Conservation (phyloP, 2,797 vertebrate genomes). For the Buceros bicornis region DNA sequence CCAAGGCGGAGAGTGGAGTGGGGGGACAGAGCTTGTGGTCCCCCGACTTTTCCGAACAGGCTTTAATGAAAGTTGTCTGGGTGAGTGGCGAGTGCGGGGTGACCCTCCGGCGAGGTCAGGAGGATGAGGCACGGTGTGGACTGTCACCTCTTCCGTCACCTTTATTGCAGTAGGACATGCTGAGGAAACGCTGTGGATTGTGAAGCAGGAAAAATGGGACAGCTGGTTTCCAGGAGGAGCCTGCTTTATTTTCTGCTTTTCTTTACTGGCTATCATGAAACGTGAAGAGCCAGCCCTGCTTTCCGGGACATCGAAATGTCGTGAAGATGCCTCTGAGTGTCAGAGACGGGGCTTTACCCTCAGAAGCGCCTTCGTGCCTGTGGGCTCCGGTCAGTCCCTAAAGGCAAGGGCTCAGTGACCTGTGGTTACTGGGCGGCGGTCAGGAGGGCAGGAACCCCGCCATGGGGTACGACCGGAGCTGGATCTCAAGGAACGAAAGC, state of each 20-base stretch:
- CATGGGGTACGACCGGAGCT: constrained; percentile 81
- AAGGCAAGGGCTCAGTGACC: background rate
- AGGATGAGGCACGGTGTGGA: background rate
- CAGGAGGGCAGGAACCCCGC: background rate
- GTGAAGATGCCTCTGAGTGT: background rate
- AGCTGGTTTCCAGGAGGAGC: background rate
- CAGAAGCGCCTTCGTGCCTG: background rate
- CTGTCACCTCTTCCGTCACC: fast-evolving
- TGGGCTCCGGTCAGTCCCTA: background rate
- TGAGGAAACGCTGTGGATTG: background rate
- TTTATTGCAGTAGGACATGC: background rate
- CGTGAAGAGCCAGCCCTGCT: background rate
- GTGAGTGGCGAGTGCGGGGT: background rate
- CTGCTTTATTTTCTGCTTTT: background rate
- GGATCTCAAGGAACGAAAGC: constrained; percentile 80
- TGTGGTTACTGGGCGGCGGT: background rate
- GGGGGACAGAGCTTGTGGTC: background rate
- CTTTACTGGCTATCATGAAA: background rate
- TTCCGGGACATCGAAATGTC: background rate
- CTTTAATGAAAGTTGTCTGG: background rate
- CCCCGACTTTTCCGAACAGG: background rate
- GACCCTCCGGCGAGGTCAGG: background rate
- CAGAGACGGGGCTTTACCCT: background rate
- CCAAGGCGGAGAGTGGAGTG: background rate
- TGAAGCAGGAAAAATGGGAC: background rate